Conservation (phyloP, 1,140 invertebrate species). For the Pseudomyrmex cubaensis region DNA sequence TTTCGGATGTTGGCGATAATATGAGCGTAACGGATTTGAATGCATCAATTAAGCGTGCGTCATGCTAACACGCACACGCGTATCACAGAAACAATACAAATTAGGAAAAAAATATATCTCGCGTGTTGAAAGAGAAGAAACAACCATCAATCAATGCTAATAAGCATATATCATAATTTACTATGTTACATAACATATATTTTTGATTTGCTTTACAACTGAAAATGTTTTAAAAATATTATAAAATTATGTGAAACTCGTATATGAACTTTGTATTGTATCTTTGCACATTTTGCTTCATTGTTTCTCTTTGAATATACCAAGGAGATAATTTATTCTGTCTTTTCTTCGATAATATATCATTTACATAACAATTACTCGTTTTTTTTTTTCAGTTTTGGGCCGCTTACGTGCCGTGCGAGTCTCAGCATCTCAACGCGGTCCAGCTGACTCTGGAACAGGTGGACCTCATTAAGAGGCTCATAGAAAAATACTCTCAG, state of each 20-base stretch:
- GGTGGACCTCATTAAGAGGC: conserved; percentile 93
- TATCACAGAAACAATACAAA: conserved; percentile 8
- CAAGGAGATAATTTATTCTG: background rate
- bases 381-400: conserved; percentile 91
- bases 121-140: background rate
- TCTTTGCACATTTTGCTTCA: no score
- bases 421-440: conserved; percentile 93
- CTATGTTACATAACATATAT: background rate
- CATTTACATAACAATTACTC: background rate
- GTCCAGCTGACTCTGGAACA: conserved; percentile 94
- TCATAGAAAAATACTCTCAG: conserved; percentile 92
- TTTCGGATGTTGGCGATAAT: conserved; percentile 53
- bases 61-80: conserved; percentile 3
- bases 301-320: background rate
- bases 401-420: conserved; percentile 94
- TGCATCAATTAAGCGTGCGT: conserved; percentile 51
- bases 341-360: background rate
- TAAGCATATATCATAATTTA: background rate
- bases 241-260: no score
- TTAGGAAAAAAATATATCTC: background rate
- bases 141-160: background rate
- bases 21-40: conserved; percentile 55
- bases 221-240: no score
- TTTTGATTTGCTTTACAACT: no score
- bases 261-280: no score